Evolutionary conservation across 1,140 invertebrate genomes (phyloP), one percentile per base, ranked within the genome.

Genomic region (Philopotamus ludificatus): DNA sequence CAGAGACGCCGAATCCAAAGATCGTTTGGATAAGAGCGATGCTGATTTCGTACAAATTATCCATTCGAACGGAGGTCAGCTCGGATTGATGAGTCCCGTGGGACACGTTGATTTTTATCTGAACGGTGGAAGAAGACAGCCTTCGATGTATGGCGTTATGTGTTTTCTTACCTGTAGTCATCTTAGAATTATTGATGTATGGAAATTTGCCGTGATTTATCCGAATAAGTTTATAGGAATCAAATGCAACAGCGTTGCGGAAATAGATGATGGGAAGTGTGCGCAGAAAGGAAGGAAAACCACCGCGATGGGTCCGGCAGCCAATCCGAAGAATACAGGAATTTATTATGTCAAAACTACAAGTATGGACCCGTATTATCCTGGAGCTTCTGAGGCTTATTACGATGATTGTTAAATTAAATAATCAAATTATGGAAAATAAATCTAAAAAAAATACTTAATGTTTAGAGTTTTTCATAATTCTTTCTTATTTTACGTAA

Each of bases 11-110:
- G 20, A 51, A 15, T n/a, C 49, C 20, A 26, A 55, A 3, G 28
- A 63, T 3, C 2, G 66, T 7, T 55, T 79, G 15, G 72, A 75
- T 60, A 54, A 69, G 12, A 69, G 28, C 16, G 77, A 78, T 63
- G 76, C 77, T 1, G 59, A 74, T 18, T 79, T 70, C 25, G 67
- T 70, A 26, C 67, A 70, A 18, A 49, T 62, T 12, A 20, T 63
- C 10, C 61, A 63, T 22, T 53, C 61, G n/a, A 54, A 63, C 25
- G 47, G 21, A 2, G 50, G 49, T 1, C 1, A n/a, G 8, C 16
- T 42, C 2, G 61, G 61, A 4, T 22, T 63, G 8, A 4, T 2
- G 15, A 23, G 8, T 18, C 47, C 47, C n/a, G 44, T 63, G 1
- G 61, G 61, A 10, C 49, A 63, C 26, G 25, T 65, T 7, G 63